Conservation (phyloP, 2,797 vertebrate species). For the Cuniculus paca region DNA sequence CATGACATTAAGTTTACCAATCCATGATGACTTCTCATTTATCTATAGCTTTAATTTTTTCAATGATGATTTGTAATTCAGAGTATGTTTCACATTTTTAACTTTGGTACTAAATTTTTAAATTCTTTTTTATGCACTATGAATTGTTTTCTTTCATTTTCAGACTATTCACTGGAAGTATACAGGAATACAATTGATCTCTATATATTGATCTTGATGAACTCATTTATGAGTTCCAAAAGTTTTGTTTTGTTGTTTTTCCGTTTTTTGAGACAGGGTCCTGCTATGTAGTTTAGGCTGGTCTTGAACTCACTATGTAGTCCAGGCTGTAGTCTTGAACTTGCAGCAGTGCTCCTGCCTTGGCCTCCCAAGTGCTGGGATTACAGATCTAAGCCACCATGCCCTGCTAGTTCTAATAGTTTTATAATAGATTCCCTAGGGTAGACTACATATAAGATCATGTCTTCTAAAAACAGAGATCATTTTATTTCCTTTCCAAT, state of each 20-base stretch:
- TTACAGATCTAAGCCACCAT: not conserved
- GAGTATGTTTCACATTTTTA: not conserved
- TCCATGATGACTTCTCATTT: not conserved
- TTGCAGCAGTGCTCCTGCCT: not conserved
- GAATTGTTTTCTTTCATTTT: not conserved
- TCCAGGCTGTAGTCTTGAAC: not conserved
- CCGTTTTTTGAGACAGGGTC: not conserved
- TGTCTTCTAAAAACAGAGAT: not conserved
- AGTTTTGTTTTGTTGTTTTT: not conserved
- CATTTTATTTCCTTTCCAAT: slow-evolving; percentile 29
- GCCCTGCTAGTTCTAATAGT: not conserved
- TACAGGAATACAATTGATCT: not conserved
- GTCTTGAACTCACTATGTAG: not conserved
- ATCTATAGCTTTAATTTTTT: slow-evolving; percentile 21
- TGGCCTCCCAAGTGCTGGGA: not conserved
- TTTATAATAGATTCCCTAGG: not conserved
- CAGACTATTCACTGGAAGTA: not conserved
- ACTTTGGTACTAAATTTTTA: not conserved
- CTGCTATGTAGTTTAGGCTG: not conserved
- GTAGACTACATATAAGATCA: not conserved
- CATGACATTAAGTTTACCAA: not conserved
- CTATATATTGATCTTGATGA: not conserved
- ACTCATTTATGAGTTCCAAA: not conserved
- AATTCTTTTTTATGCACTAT: not conserved
- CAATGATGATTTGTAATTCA: not conserved